Evolutionary conservation across 2,113 vertebrate genomes (phyloP).

Genomic region (Xenus cinereus): DNA sequence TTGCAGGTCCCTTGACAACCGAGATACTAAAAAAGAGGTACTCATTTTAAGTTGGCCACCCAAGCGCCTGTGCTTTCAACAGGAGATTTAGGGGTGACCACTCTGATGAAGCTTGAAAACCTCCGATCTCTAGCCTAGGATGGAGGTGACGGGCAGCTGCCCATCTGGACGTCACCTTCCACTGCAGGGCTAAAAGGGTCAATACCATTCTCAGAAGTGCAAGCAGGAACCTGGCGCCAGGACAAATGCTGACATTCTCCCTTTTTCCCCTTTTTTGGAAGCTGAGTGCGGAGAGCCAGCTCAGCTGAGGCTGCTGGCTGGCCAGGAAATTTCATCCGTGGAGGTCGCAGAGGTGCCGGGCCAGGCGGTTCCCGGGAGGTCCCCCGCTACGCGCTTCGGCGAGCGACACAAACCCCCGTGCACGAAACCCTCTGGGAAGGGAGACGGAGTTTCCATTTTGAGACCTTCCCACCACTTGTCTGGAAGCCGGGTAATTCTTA

Average conservation of each 20-base stretch:
- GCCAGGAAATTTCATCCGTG: neutral
- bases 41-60: neutral
- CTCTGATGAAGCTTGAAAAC: neutral
- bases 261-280: neutral
- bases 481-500: slow-evolving; percentile 27
- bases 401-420: neutral
- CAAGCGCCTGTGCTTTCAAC: neutral
- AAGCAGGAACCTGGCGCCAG: neutral
- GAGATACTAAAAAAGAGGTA: neutral
- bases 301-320: neutral
- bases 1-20: neutral
- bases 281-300: neutral
- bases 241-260: neutral
- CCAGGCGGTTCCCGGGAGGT: neutral
- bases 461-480: neutral
- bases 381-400: rapidly evolving
- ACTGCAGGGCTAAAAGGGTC: neutral
- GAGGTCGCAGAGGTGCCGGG: neutral
- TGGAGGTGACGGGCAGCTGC: neutral
- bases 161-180: neutral
- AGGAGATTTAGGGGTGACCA: neutral
- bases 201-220: neutral
- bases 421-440: neutral
- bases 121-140: neutral
- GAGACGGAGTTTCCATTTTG: neutral